phyloP scores from a whole-genome alignment of 2,888 invertebrate genomes.

The Drosophila anomelani region DNA sequence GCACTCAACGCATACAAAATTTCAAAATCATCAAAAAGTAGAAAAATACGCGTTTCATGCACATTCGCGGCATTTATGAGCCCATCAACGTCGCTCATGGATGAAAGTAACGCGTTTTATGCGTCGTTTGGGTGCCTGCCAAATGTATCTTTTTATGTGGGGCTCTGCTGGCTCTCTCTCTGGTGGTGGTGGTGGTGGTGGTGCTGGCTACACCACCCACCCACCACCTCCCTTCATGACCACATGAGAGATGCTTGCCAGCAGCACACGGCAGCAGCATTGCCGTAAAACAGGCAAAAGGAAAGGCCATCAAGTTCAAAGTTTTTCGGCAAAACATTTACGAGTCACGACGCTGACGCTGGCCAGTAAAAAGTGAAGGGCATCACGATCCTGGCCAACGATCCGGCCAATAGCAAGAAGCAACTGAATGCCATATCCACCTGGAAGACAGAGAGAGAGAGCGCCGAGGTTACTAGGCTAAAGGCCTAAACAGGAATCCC shows the following conservation, averaged over 20 bases:
- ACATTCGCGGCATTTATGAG: constrained; percentile 82
- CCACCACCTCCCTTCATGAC: constrained; percentile 10
- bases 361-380: constrained; percentile 71
- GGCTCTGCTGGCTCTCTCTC: constrained; percentile 36
- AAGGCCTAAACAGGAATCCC: constrained; percentile 4
- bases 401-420: constrained; percentile 11
- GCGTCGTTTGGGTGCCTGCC: constrained; percentile 79
- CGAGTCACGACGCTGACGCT: constrained; percentile 55
- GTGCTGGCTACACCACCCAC: neutral
- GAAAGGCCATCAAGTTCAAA: constrained; percentile 80
- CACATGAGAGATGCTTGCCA: constrained; percentile 27
- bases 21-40: constrained; percentile 82
- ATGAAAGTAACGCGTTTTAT: constrained; percentile 82
- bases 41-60: constrained; percentile 82
- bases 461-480: constrained; percentile 16
- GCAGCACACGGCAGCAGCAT: constrained; percentile 59
- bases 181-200: constrained; percentile 8
- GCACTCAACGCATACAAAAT: constrained; percentile 81
- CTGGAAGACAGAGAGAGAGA: neutral
- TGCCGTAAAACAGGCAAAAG: constrained; percentile 64
- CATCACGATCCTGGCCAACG: constrained; percentile 9
- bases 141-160: constrained; percentile 78
- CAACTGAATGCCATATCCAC: neutral
- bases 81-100: constrained; percentile 82
- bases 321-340: constrained; percentile 81